Evolutionary conservation across 1,140 invertebrate species (phyloP).

Genomic region (Drosophila pectinifera): DNA sequence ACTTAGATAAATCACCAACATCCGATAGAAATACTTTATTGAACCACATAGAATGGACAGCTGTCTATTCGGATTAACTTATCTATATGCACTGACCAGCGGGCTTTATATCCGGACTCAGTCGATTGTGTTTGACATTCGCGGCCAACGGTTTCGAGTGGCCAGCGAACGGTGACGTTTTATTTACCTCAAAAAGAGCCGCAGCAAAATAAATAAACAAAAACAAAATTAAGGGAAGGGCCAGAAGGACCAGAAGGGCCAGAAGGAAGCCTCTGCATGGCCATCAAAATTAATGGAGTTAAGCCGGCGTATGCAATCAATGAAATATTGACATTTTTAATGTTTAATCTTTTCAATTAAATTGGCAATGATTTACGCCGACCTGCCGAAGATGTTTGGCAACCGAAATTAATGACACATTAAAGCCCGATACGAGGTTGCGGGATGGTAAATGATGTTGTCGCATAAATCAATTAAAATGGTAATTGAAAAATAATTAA

Average conservation of each 20-base stretch:
- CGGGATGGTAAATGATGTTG: conserved; percentile 62
- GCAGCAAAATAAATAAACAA: conserved; percentile 29
- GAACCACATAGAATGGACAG: conserved; percentile 8
- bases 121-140: conserved; percentile 26
- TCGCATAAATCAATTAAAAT: conserved; percentile 75
- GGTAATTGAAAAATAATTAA: conserved; percentile 73
- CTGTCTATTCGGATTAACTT: conserved; percentile 24
- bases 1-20: conserved; percentile 8
- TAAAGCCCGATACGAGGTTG: conserved; percentile 13
- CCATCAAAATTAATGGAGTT: conserved; percentile 65
- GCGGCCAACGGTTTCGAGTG: conserved; percentile 5
- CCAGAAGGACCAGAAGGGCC: background rate
- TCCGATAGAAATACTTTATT: background rate
- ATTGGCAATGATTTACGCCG: conserved; percentile 67
- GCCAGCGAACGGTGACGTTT: conserved; percentile 18
- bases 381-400: conserved; percentile 44
- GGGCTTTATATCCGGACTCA: conserved; percentile 5
- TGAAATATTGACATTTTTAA: conserved; percentile 79
- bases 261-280: conserved; percentile 13
- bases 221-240: background rate
- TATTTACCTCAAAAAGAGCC: conserved; percentile 28
- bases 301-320: conserved; percentile 60
- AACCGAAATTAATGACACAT: conserved; percentile 45
- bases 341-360: conserved; percentile 83
- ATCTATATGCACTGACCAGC: conserved; percentile 13